Conservation (phyloP, 2,797 vertebrate genomes). For the Siniperca undulata region DNA sequence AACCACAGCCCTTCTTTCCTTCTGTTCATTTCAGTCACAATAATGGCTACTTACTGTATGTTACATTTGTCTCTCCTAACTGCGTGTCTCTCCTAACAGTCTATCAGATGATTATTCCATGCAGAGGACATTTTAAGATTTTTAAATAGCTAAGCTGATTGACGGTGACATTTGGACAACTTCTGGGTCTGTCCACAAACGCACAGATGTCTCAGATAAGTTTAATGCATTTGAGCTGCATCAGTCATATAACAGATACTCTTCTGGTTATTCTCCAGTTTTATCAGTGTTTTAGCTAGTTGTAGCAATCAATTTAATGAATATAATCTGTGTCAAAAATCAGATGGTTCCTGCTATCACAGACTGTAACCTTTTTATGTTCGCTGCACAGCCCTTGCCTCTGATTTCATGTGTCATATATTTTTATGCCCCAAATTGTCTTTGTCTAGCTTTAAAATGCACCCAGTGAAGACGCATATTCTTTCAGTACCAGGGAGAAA, state of each 20-base stretch:
- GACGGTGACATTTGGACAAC: not conserved
- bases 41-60: no score
- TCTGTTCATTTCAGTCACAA: not conserved
- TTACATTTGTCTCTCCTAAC: not conserved
- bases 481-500: not conserved
- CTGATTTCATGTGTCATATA: not conserved
- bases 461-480: not conserved
- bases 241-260: not conserved
- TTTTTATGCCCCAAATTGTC: not conserved
- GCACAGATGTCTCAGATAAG: not conserved
- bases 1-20: not conserved
- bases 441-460: not conserved
- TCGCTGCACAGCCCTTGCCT: not conserved
- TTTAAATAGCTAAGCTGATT: slow-evolving; percentile 1
- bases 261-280: not conserved
- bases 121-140: not conserved
- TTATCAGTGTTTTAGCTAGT: not conserved
- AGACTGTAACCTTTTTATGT: slow-evolving; percentile 2
- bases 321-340: slow-evolving; percentile 8
- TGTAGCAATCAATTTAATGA: not conserved
- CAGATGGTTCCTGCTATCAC: not conserved
- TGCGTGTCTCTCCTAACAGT: not conserved
- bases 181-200: not conserved
- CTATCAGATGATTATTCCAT: not conserved
- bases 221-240: not conserved